A percentile compares a stretch with the other conserved stretches of the same genome.
Evolutionary conservation across 2,113 vertebrate species (phyloP).

Genomic region (Brienomyrus brachyistius): DNA sequence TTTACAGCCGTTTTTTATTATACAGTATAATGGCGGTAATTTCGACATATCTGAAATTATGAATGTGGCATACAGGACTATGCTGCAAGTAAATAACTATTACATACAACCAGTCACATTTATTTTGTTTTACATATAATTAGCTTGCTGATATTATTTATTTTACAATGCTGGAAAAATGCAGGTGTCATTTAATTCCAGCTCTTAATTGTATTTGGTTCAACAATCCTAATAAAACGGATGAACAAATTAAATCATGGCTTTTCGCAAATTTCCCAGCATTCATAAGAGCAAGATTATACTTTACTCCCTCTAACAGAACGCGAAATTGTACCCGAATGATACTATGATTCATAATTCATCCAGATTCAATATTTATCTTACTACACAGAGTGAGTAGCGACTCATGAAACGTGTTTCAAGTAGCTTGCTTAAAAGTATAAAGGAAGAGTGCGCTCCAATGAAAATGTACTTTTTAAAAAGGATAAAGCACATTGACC

Average conservation of each 20-base stretch:
- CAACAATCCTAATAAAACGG: background rate
- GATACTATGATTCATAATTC: slow-evolving; percentile 5
- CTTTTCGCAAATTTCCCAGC: slow-evolving; percentile 1
- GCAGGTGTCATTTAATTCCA: background rate
- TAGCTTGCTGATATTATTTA: background rate
- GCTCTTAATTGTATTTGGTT: background rate
- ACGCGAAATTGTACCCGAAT: background rate
- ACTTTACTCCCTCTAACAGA: background rate
- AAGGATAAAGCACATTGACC: background rate
- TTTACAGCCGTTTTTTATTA: background rate
- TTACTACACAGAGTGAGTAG: background rate
- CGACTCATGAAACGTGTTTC: background rate
- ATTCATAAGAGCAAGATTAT: background rate
- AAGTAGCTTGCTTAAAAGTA: background rate
- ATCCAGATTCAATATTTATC: background rate
- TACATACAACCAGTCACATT: background rate
- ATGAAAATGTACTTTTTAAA: background rate
- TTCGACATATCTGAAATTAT: background rate
- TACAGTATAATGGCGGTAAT: background rate
- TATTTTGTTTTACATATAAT: background rate
- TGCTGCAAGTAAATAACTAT: background rate
- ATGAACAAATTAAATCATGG: background rate
- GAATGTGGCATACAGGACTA: background rate
- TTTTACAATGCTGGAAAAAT: background rate
- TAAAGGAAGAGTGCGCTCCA: background rate